Conservation (phyloP, 2,797 vertebrate species). For the Huso huso region DNA sequence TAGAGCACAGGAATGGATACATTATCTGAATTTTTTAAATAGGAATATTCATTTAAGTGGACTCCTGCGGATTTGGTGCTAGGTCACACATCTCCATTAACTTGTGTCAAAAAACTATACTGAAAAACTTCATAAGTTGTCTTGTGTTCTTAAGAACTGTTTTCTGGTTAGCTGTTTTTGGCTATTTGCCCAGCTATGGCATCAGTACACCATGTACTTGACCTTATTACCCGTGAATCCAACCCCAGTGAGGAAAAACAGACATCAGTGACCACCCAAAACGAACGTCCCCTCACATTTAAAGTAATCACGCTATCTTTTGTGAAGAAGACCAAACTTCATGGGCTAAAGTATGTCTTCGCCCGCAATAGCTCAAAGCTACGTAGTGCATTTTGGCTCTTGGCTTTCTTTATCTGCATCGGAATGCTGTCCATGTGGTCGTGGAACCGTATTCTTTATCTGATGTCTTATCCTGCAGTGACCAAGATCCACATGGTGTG, state of each 20-base stretch:
- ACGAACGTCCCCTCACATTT: conserved; percentile 13
- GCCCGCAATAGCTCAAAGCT: conserved; percentile 53
- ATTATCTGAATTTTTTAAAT: no score
- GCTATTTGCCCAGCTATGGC: conserved; percentile 35
- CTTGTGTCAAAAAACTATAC: no score
- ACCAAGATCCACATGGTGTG: conserved; percentile 67
- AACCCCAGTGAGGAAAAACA: conserved; percentile 31
- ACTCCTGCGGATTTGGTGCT: no score
- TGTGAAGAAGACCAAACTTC: conserved; percentile 67
- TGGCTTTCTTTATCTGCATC: conserved; percentile 62
- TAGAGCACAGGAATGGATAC: no score
- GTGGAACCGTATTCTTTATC: conserved; percentile 57
- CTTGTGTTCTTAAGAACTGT: no score
- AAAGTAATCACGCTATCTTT: conserved; percentile 47
- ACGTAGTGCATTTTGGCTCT: conserved; percentile 61
- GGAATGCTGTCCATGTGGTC: conserved; percentile 65
- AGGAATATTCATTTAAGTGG: no score
- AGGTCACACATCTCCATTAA: no score
- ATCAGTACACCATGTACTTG: conserved; percentile 27
- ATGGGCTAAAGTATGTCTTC: conserved; percentile 72
- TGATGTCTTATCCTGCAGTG: conserved; percentile 59
- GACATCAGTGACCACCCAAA: conserved; percentile 19
- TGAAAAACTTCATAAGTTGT: no score
- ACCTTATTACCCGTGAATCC: conserved; percentile 38
- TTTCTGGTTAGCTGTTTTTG: no score